These are phyloP conservation scores for Andricus curvator DNA, from an alignment of 2,888 invertebrate genomes.

Conservation along the genomic window DNA sequence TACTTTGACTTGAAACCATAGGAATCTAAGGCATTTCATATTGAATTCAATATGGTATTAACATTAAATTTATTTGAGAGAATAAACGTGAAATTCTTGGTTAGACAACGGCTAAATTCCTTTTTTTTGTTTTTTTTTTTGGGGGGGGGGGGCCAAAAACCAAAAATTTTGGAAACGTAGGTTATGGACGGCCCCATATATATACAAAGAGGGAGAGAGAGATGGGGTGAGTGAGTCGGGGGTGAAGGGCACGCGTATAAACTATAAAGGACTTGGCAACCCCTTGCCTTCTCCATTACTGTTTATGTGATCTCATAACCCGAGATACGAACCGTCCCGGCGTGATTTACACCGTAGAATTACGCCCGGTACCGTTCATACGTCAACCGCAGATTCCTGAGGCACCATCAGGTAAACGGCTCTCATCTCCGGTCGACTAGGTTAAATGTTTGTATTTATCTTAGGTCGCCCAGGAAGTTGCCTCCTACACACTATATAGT, in stretches of 20 bases:
- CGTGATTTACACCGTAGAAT: constrained; percentile 70
- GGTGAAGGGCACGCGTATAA: constrained; percentile 44
- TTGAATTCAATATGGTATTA: no score
- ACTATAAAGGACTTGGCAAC: constrained; percentile 47
- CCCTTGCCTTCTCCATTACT: constrained; percentile 49
- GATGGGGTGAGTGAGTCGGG: constrained; percentile 14
- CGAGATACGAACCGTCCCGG: constrained; percentile 63
- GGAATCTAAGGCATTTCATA: no score
- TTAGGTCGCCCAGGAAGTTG: constrained; percentile 21
- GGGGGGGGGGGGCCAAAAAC: no score
- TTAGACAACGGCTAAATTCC: no score
- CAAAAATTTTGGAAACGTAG: no score
- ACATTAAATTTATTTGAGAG: no score
- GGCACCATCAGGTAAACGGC: constrained; percentile 51
- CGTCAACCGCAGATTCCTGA: constrained; percentile 64
- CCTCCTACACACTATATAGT: not conserved
- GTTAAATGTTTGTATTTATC: constrained; percentile 56
- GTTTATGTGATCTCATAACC: constrained; percentile 67
- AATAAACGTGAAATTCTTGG: no score
- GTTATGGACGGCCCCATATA: no score
- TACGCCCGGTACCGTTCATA: constrained; percentile 63
- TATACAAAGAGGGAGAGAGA: constrained; percentile 40
- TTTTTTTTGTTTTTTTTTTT: no score
- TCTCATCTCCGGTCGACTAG: constrained; percentile 47
- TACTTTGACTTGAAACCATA: no score